A percentile compares a stretch with the other conserved stretches of the same genome.
phyloP scores from a whole-genome alignment of 2,888 invertebrate species.

The Nemurella pictetii region DNA sequence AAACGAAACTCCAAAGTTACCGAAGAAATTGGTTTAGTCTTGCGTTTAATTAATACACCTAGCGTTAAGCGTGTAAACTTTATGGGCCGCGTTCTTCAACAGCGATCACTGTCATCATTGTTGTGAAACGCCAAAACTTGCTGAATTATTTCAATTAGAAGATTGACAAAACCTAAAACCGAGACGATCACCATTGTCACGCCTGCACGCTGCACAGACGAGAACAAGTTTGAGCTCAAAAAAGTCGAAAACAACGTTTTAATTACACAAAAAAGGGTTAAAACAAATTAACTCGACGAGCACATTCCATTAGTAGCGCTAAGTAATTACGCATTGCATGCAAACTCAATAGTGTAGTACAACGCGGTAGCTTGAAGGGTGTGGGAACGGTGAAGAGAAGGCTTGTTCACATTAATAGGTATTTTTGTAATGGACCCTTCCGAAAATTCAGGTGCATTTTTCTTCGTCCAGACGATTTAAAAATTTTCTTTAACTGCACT shows the following conservation, averaged over 20 bases:
- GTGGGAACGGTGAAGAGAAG: no score
- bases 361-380: no score
- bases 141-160: neutral
- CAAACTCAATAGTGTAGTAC: no score
- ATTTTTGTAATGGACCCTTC: no score
- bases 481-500: no score
- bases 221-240: neutral
- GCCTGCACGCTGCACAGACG: neutral
- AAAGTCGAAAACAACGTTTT: neutral
- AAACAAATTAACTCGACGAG: neutral
- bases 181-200: neutral
- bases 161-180: no score
- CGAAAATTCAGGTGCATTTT: no score
- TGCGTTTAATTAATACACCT: neutral
- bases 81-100: neutral
- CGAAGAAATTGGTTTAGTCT: no score
- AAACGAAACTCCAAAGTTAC: no score
- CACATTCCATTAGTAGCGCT: neutral
- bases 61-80: neutral
- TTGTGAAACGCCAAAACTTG: neutral
- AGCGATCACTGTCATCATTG: neutral
- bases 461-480: no score
- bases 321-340: neutral
- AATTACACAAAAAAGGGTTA: neutral
- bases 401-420: no score